phyloP scores from a whole-genome alignment of 2,888 invertebrate species.

The Plagiodera versicolora region DNA sequence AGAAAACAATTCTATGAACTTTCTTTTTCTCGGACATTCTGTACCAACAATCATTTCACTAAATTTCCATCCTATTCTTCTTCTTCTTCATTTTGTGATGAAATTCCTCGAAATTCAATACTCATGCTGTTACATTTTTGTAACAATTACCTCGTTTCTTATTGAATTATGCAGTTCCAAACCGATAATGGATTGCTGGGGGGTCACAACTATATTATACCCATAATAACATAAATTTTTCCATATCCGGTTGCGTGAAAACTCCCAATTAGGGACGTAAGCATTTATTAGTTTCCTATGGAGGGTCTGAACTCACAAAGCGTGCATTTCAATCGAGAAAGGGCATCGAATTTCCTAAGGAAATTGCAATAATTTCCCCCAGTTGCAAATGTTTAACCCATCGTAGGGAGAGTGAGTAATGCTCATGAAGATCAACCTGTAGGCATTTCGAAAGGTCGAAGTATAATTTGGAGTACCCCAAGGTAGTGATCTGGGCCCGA shows the following conservation, averaged over 20 bases:
- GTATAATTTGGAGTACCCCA: too few species aligned
- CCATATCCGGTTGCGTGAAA: slow-evolving; percentile 21
- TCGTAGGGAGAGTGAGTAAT: too few species aligned
- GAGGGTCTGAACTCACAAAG: not conserved
- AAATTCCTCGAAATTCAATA: too few species aligned
- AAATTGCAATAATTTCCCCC: not conserved
- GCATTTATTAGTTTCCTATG: slow-evolving; percentile 8
- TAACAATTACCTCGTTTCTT: slow-evolving; percentile 17
- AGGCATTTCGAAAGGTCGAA: too few species aligned
- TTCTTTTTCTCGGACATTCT: too few species aligned
- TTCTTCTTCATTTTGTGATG: too few species aligned
- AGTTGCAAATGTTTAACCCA: too few species aligned
- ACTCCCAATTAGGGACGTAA: slow-evolving; percentile 17
- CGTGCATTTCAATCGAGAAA: slow-evolving; percentile 1
- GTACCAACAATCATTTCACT: too few species aligned
- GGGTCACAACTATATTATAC: slow-evolving; percentile 12
- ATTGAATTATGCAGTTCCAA: slow-evolving; percentile 25
- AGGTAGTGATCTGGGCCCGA: too few species aligned
- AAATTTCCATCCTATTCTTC: too few species aligned
- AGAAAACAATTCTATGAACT: too few species aligned
- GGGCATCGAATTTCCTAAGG: slow-evolving; percentile 2
- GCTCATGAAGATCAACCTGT: too few species aligned
- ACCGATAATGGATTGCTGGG: slow-evolving; percentile 20
- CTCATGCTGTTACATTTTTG: slow-evolving; percentile 10
- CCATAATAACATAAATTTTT: slow-evolving; percentile 24